Evolutionary conservation across 2,797 vertebrate species (phyloP).

Genomic region (Knipowitschia caucasica): DNA sequence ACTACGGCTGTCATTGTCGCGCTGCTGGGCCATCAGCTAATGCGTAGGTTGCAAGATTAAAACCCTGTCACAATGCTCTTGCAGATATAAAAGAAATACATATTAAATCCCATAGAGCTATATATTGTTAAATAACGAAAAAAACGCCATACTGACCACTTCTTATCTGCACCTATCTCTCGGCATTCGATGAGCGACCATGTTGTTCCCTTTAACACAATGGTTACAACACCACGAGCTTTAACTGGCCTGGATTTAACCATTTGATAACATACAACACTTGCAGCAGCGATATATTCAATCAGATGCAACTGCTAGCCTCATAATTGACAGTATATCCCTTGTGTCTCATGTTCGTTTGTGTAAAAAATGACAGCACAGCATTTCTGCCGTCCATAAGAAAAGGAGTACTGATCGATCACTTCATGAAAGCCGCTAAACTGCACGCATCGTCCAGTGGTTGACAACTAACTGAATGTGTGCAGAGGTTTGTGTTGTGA

Average conservation of each 20-base stretch:
- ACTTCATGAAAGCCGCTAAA: background rate
- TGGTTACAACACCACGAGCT: fast-evolving
- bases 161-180: constrained; percentile 10
- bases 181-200: constrained; percentile 13
- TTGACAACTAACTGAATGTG: background rate
- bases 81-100: background rate
- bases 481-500: background rate
- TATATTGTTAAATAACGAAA: background rate
- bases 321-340: background rate
- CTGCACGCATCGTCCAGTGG: fast-evolving
- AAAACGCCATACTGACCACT: constrained; percentile 24
- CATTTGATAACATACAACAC: background rate
- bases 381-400: constrained; percentile 3
- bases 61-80: constrained; percentile 16
- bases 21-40: constrained; percentile 15
- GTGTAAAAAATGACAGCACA: constrained; percentile 10
- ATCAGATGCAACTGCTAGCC: background rate
- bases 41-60: background rate
- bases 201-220: constrained; percentile 1
- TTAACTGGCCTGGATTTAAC: background rate
- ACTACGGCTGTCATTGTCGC: constrained; percentile 15
- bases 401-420: background rate
- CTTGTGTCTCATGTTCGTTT: background rate
- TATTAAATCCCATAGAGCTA: background rate
- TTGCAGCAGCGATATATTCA: background rate